These are phyloP conservation scores for Fistularia commersonii DNA, from an alignment of 2,797 vertebrate species.

Conservation along the genomic window DNA sequence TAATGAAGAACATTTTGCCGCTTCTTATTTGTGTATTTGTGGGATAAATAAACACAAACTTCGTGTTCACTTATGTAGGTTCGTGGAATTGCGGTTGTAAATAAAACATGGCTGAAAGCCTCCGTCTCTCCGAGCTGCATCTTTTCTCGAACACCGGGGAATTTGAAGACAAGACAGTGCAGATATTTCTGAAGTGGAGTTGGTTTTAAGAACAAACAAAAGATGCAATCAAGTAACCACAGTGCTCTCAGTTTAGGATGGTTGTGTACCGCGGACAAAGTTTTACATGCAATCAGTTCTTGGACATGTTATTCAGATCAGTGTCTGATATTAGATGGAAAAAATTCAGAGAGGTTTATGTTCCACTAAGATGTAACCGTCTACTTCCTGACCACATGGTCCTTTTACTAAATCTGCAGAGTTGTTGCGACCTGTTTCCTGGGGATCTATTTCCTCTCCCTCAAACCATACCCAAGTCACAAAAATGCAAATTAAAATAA, in stretches of 20 bases:
- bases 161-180: conserved; percentile 20
- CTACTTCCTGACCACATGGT: too few relatives aligned
- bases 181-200: conserved; percentile 43
- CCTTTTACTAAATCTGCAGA: too few relatives aligned
- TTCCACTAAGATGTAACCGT: too few relatives aligned
- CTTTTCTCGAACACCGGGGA: conserved; percentile 26
- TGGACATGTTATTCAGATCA: too few relatives aligned
- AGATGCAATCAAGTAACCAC: conserved; percentile 12
- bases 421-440: too few relatives aligned
- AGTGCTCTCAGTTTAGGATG: background rate
- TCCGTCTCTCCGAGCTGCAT: conserved; percentile 31
- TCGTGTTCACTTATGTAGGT: conserved; percentile 46
- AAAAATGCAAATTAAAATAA: too few relatives aligned
- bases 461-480: too few relatives aligned
- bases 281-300: background rate
- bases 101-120: conserved; percentile 67
- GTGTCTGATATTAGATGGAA: too few relatives aligned
- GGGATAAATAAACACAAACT: conserved; percentile 52
- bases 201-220: conserved; percentile 41
- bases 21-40: conserved; percentile 61
- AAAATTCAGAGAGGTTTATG: too few relatives aligned
- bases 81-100: conserved; percentile 54
- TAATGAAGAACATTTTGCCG: conserved; percentile 48
- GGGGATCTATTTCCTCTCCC: too few relatives aligned
- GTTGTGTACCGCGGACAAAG: conserved; percentile 1